Evolutionary conservation across 2,797 vertebrate species (phyloP), one percentile per base, ranked within the genome.

Genomic region (Microchirus variegatus): DNA sequence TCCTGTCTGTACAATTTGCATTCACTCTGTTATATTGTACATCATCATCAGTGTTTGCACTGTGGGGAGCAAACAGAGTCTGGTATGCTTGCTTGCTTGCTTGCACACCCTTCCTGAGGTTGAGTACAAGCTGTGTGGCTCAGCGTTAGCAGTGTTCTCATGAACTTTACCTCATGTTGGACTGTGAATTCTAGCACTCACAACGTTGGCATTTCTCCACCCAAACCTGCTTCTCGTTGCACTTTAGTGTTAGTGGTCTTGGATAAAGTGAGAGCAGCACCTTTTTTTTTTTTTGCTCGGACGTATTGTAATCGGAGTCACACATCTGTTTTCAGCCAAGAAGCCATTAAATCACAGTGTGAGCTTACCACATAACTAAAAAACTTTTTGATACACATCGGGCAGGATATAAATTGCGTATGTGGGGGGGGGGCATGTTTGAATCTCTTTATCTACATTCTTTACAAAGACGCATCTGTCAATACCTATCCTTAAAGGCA

Each of bases 31-130:
- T 65, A 26, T 31, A 58, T 70, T 53, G 56, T 11, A 46, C 63
- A 66, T 80, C 53, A 53, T 56, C n/a, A n/a, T n/a, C n/a, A 51
- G 61, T 74, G 64, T 76, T 75, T 83, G 73, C 66, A 61, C 56
- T 60, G 35, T 5, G 48, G 42, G 26, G 80, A 69, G 75, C 78
- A 80, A 83, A 80, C 67, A 59, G 44, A 55, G 61, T 79, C 48
- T 59, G 76, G 72, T 76, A 83, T 75, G 72, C 45, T 53, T 37
- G 16, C 48, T 59, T 75, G 72, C 75, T 82, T 75, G 72, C 45
- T 53, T 37, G 16, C 78, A 71, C 40, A 9, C 63, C 60, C 59
- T 61, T 61, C 11, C 55, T 70, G 14, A 71, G 62, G 5, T 31
- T 5, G 31, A 31, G 31, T 31, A 31, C 31, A 31, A 31, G 31